Conservation (phyloP, 2,888 invertebrate genomes). For the Plagodis pulveraria region DNA sequence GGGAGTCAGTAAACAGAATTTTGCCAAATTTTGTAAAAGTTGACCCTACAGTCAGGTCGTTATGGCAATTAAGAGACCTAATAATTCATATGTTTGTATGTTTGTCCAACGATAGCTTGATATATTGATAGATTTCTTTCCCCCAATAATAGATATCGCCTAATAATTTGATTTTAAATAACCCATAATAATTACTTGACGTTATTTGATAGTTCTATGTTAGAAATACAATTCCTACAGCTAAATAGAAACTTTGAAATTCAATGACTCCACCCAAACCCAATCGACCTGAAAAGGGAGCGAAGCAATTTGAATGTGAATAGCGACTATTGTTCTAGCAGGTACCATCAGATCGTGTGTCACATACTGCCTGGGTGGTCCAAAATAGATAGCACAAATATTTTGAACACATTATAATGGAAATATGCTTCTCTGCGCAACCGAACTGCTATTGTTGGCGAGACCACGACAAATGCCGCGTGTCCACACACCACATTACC, state of each 20-base stretch:
- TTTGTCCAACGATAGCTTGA: too few relatives aligned
- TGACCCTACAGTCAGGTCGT: too few relatives aligned
- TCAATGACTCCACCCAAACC: slow-evolving; percentile 30
- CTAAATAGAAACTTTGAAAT: slow-evolving; percentile 15
- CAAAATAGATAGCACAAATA: slow-evolving; percentile 74
- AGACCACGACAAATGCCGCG: slow-evolving; percentile 72
- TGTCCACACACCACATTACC: slow-evolving; percentile 29
- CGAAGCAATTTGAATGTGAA: slow-evolving; percentile 62
- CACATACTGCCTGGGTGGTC: slow-evolving; percentile 76
- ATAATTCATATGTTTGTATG: too few relatives aligned
- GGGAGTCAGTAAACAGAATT: too few relatives aligned
- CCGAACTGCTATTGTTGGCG: slow-evolving; percentile 65
- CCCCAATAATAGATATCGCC: too few relatives aligned
- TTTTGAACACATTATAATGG: slow-evolving; percentile 81
- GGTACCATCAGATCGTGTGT: slow-evolving; percentile 76
- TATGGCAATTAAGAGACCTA: too few relatives aligned
- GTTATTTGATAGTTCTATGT: not conserved
- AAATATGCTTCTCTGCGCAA: slow-evolving; percentile 68
- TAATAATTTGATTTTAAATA: too few relatives aligned
- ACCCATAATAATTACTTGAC: too few relatives aligned
- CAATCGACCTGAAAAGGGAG: slow-evolving; percentile 43
- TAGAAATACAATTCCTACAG: not conserved
- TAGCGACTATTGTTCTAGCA: slow-evolving; percentile 70
- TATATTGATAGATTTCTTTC: too few relatives aligned
- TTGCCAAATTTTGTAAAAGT: too few relatives aligned